Percentiles rank a stretch among this genome's conserved stretches.
Evolutionary conservation across 2,113 vertebrate genomes (phyloP).

Genomic region (Brienomyrus longianalis): DNA sequence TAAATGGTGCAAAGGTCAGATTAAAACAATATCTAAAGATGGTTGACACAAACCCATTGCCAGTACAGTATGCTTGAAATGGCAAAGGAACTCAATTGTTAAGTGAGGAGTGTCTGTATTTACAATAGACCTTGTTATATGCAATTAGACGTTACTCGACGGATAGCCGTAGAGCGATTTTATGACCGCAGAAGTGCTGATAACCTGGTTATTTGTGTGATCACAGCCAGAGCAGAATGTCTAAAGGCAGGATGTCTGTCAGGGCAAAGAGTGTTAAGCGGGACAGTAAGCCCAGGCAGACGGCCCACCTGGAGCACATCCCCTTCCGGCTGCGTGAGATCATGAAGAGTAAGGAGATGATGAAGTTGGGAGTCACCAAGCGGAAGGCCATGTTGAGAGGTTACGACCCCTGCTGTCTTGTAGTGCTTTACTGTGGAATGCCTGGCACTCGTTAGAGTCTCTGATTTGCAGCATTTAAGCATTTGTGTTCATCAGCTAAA

Average conservation of each 20-base stretch:
- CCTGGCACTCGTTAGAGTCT: background rate
- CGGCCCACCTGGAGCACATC: slow-evolving; percentile 74
- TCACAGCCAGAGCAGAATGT: background rate
- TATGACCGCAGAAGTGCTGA: background rate
- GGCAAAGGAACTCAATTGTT: background rate
- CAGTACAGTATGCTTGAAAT: background rate
- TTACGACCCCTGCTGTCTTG: slow-evolving; percentile 19
- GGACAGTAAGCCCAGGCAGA: slow-evolving; percentile 55
- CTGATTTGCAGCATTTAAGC: background rate
- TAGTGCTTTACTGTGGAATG: background rate
- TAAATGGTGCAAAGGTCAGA: background rate
- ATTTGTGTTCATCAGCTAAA: background rate
- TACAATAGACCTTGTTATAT: background rate
- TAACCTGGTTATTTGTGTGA: background rate
- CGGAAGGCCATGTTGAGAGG: slow-evolving; percentile 43
- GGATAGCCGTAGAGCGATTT: background rate
- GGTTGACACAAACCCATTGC: background rate
- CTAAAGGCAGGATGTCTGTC: background rate
- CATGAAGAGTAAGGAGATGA: slow-evolving; percentile 71
- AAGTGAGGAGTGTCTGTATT: background rate
- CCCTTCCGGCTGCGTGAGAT: slow-evolving; percentile 83
- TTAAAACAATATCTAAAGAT: background rate
- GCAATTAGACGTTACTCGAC: background rate
- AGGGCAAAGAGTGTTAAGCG: slow-evolving; percentile 48
- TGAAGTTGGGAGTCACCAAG: slow-evolving; percentile 46